Conservation (phyloP, 2,888 invertebrate species). For the Dastarcus helophoroides region DNA sequence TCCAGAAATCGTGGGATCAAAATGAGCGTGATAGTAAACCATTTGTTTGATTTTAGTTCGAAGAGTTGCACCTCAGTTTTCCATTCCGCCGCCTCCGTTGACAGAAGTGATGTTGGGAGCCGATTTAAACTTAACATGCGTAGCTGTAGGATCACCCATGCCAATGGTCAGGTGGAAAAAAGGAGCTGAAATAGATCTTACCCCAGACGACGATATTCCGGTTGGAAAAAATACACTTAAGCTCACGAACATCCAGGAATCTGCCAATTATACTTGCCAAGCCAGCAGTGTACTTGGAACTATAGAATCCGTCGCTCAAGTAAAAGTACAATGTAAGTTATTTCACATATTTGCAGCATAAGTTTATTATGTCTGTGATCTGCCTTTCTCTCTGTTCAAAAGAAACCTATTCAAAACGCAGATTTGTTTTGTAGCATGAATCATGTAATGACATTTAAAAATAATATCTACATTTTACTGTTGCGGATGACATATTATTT, state of each 20-base stretch:
- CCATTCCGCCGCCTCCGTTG: conserved; percentile 74
- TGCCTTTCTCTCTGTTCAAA: too few relatives aligned
- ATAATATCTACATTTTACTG: too few relatives aligned
- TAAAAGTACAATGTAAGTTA: conserved; percentile 94
- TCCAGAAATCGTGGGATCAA: too few relatives aligned
- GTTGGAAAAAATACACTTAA: conserved; percentile 79
- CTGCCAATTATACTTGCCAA: conserved; percentile 94
- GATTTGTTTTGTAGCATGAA: too few relatives aligned
- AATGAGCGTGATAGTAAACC: too few relatives aligned
- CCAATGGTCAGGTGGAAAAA: conserved; percentile 91
- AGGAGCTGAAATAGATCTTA: conserved; percentile 69
- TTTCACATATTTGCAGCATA: too few relatives aligned
- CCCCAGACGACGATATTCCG: conserved; percentile 78
- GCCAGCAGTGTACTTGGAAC: conserved; percentile 90
- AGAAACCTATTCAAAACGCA: too few relatives aligned
- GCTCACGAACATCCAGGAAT: conserved; percentile 77
- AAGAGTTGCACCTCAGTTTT: conserved; percentile 90
- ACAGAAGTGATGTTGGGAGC: conserved; percentile 88
- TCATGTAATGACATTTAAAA: too few relatives aligned
- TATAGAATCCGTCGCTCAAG: conserved; percentile 76
- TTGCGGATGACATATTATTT: too few relatives aligned
- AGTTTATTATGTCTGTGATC: too few relatives aligned
- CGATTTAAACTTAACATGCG: conserved; percentile 87
- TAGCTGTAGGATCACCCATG: conserved; percentile 97
- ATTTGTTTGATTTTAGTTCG: conserved; percentile 54